These are phyloP conservation scores for Sturnira hondurensis DNA, from an alignment of 2,113 vertebrate species.

Conservation along the genomic window DNA sequence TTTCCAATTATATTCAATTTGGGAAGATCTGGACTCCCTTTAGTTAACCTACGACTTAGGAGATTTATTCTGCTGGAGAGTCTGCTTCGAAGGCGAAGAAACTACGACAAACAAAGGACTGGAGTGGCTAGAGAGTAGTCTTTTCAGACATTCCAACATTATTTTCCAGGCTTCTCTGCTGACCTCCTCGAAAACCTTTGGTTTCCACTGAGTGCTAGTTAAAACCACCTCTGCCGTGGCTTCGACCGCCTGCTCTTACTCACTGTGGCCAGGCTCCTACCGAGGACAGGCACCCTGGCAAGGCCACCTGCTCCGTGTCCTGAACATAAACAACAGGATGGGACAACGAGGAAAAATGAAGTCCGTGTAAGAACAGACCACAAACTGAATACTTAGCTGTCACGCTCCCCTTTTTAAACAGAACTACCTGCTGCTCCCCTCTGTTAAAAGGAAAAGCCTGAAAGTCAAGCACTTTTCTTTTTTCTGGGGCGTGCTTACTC, in stretches of 20 bases:
- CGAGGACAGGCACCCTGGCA: not conserved
- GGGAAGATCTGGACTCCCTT: not conserved
- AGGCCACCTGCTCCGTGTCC: accelerated
- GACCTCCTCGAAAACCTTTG: not conserved
- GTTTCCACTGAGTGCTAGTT: not conserved
- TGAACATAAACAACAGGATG: not conserved
- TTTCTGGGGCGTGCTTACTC: not conserved
- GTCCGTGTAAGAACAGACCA: not conserved
- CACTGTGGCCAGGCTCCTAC: not conserved
- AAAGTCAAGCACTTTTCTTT: not conserved
- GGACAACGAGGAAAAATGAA: not conserved
- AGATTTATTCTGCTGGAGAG: not conserved
- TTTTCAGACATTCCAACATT: not conserved
- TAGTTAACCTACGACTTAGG: not conserved
- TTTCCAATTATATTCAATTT: not conserved
- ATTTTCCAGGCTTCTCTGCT: slow-evolving; percentile 1
- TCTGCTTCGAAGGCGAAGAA: slow-evolving; percentile 19
- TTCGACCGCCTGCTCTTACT: not conserved
- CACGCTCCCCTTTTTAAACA: not conserved
- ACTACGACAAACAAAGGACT: not conserved
- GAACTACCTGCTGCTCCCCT: not conserved
- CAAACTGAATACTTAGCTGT: too few relatives aligned
- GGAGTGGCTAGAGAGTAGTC: not conserved
- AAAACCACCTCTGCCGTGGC: not conserved
- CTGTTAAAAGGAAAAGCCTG: not conserved